phyloP scores from a whole-genome alignment of 2,888 invertebrate genomes.

The Cataglyphis rosenhaueri region DNA sequence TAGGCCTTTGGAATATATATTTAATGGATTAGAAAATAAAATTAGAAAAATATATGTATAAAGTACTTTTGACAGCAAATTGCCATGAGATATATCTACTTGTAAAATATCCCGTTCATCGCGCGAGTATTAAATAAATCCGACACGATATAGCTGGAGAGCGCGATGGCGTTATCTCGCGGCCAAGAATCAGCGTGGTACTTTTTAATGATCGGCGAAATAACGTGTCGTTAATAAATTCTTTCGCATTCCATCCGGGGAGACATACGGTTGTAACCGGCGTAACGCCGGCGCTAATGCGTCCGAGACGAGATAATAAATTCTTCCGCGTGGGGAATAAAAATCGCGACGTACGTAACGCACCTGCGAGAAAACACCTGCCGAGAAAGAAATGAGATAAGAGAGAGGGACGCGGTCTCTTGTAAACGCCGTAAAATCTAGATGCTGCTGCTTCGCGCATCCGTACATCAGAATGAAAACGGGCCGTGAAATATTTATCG shows the following conservation, averaged over 20 bases:
- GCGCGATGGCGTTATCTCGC: conserved; percentile 19
- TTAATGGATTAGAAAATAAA: too few relatives aligned
- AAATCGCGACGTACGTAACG: conserved; percentile 49
- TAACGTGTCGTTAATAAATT: conserved; percentile 38
- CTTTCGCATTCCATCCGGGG: conserved; percentile 14
- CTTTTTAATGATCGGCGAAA: conserved; percentile 34
- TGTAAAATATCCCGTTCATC: background rate
- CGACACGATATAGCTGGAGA: background rate
- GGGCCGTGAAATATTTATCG: conserved; percentile 41
- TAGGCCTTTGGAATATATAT: too few relatives aligned
- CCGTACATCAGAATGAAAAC: background rate
- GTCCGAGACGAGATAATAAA: conserved; percentile 47
- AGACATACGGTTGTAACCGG: background rate
- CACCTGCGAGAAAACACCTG: conserved; percentile 65
- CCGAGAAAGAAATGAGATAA: conserved; percentile 53
- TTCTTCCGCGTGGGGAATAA: conserved; percentile 28
- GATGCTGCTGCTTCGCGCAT: conserved; percentile 40
- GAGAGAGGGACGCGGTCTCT: conserved; percentile 44
- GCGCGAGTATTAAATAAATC: background rate
- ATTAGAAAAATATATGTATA: too few relatives aligned
- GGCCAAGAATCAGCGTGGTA: conserved; percentile 34
- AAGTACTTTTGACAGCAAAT: too few relatives aligned
- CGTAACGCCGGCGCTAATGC: conserved; percentile 28
- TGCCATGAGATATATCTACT: too few relatives aligned
- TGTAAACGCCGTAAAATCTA: conserved; percentile 64